Evolutionary conservation across 92 coral and sea anemone species (phyloP), one percentile per base, ranked within the genome.

Genomic region (Palythoa caribaeorum): DNA sequence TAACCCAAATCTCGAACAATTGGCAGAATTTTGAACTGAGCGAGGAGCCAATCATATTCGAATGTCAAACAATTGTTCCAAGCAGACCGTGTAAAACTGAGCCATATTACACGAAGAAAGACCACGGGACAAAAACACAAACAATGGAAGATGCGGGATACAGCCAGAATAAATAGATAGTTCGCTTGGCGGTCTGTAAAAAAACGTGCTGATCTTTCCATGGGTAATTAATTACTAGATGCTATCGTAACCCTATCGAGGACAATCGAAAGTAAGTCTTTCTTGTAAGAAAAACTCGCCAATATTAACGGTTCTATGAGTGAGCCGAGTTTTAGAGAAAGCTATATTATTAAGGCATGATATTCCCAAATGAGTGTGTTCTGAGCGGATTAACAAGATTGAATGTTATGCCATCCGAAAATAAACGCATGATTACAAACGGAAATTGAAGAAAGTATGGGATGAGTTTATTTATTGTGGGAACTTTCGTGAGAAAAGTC

Each of bases 401-500:
- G 20, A 47, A 74, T 74, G 79, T 55, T 47, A 51, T 37, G 8
- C 17, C 35, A 10, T 37, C 17, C 3, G 19, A 38, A 10, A 66
- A 81, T 6, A 40, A 81, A 21, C 11, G 53, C 7, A n/a, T 80
- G 75, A 80, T 12, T 40, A 36, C 73, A 38, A 79, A 62, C 84
- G 71, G 54, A 79, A 79, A 79, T 9, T 44, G 54, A 9, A 21
- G 47, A 36, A 40, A 37, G 72, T 38, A 12, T n/a, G 76, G 12
- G 21, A 44, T 6, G 21, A 80, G n/a, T 14, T 62, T 65, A n/a
- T 65, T 80, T 38, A 66, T 14, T 62, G 59, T 81, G 51, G 75
- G 66, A 81, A 81, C 76, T 81, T 81, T 69, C 76, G 76, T 81
- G 86, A 81, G 76, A 39, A 66, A 81, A 66, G 86, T 6, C 71